phyloP scores from a whole-genome alignment of 2,113 vertebrate species.

The Chloropsis cyanopogon region DNA sequence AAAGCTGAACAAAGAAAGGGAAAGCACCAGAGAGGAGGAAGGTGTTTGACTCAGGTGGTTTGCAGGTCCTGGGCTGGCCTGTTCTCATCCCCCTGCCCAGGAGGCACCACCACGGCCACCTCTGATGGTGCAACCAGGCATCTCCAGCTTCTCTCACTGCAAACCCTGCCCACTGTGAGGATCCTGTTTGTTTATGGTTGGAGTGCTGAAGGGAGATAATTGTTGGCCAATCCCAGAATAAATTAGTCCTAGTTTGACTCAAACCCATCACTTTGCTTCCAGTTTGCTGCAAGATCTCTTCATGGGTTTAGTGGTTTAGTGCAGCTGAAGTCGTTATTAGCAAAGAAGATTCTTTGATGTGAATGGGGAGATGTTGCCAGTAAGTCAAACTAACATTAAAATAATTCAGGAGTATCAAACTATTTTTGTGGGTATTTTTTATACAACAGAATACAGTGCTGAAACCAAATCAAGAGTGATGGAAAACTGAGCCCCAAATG shows the following conservation, averaged over 20 bases:
- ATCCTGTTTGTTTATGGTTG: accelerated
- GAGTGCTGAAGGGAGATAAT: neutral
- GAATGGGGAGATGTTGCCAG: neutral
- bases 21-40: neutral
- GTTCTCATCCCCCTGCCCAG: neutral
- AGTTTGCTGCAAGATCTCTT: neutral
- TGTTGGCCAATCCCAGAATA: neutral
- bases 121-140: neutral
- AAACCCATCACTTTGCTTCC: neutral
- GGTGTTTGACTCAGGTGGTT: neutral
- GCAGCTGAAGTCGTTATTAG: neutral
- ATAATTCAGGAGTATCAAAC: neutral
- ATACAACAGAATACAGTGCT: neutral
- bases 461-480: neutral
- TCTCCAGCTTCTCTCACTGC: neutral
- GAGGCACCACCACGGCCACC: neutral
- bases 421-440: neutral
- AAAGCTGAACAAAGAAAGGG: neutral
- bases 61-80: neutral
- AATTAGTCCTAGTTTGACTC: neutral
- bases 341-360: neutral
- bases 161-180: neutral
- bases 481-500: neutral
- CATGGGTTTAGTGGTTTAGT: neutral
- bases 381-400: neutral